Evolutionary conservation across 2,113 vertebrate genomes (phyloP).

Genomic region (Egretta garzetta): DNA sequence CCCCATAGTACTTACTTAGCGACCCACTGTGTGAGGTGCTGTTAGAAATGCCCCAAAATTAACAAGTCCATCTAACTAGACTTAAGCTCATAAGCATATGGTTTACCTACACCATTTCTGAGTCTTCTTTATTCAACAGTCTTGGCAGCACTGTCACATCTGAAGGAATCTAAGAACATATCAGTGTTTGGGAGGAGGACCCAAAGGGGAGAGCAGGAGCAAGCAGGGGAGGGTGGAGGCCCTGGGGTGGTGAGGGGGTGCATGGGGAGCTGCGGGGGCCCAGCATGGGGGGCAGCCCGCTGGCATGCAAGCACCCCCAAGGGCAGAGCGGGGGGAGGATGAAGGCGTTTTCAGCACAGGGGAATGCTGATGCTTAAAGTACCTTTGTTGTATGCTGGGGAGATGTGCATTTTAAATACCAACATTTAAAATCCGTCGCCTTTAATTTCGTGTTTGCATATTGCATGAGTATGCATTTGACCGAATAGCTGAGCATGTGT

Average conservation of each 20-base stretch:
- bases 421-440: neutral
- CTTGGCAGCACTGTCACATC: neutral
- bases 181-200: neutral
- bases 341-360: neutral
- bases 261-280: fast-evolving
- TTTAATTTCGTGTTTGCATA: conserved; percentile 24
- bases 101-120: neutral
- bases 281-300: neutral
- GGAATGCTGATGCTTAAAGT: neutral
- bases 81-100: neutral
- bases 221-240: neutral
- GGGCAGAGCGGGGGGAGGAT: neutral
- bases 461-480: conserved; percentile 50
- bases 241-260: fast-evolving
- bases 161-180: neutral
- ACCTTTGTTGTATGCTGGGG: neutral
- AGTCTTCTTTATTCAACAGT: neutral
- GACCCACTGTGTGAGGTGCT: neutral
- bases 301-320: neutral
- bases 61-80: neutral
- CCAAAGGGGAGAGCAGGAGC: neutral
- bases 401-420: conserved; percentile 27
- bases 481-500: conserved; percentile 6
- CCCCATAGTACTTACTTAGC: neutral
- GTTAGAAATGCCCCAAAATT: neutral